A percentile compares a stretch with the other conserved stretches of the same genome.
phyloP scores from a whole-genome alignment of 2,113 vertebrate species.

The Cephalopterus ornatus region DNA sequence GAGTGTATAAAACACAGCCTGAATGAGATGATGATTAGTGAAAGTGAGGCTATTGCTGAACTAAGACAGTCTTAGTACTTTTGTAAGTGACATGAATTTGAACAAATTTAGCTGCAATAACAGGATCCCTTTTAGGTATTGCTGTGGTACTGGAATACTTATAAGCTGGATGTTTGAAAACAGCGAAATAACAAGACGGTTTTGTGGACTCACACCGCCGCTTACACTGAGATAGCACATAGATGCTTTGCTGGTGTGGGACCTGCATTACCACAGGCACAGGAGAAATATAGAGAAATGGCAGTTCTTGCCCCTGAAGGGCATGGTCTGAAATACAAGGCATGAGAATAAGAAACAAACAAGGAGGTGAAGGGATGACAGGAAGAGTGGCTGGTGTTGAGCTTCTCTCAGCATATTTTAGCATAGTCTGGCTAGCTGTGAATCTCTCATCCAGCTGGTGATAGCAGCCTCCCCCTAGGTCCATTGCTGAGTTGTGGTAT shows the following conservation, averaged over 20 bases:
- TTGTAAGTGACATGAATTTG: constrained; percentile 15
- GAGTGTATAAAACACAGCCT: neutral
- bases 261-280: neutral
- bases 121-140: constrained; percentile 8
- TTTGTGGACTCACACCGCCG: constrained; percentile 24
- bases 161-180: constrained; percentile 6
- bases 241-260: neutral
- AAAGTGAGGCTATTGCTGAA: neutral
- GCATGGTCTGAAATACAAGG: neutral
- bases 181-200: neutral
- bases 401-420: constrained; percentile 33
- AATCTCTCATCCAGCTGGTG: neutral
- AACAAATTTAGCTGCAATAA: neutral
- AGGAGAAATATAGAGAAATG: neutral
- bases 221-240: neutral
- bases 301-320: neutral
- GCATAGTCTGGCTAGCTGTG: constrained; percentile 16
- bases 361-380: neutral
- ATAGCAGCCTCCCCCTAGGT: neutral
- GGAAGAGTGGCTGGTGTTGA: neutral
- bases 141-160: neutral
- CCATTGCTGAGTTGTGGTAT: neutral
- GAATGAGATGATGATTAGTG: neutral
- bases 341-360: neutral
- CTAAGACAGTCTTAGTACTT: neutral